Conservation (phyloP, 2,113 vertebrate genomes). For the Arizona elegans region DNA sequence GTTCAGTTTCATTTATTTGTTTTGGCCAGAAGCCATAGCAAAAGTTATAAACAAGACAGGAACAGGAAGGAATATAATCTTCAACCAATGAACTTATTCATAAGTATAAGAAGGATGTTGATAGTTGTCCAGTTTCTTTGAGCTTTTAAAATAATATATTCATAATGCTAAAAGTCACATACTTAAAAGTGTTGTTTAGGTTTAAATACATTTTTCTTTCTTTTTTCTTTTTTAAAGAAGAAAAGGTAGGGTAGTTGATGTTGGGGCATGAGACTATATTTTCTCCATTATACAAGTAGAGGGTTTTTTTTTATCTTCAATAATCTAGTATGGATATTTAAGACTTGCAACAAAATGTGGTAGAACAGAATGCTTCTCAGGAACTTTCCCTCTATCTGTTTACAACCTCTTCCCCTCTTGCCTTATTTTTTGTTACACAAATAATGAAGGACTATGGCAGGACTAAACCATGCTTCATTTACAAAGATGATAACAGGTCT, state of each 20-base stretch:
- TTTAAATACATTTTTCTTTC: not conserved
- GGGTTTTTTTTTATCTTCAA: not conserved
- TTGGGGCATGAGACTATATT: not conserved
- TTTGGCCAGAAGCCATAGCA: not conserved
- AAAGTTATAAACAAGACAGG: not conserved
- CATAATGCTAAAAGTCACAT: not conserved
- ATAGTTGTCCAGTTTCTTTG: not conserved
- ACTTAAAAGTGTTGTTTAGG: not conserved
- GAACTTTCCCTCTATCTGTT: not conserved
- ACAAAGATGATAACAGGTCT: not conserved
- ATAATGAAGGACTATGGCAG: not conserved
- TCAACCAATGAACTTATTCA: not conserved
- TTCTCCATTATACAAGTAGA: not conserved
- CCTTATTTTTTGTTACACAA: not conserved
- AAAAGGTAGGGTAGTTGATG: not conserved
- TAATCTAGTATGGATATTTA: not conserved
- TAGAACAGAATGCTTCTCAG: not conserved
- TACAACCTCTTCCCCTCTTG: not conserved
- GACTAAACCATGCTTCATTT: not conserved
- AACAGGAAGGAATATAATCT: not conserved
- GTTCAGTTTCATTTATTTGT: not conserved
- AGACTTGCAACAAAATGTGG: not conserved
- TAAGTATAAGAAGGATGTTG: not conserved
- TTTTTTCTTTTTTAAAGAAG: not conserved
- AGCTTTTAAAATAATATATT: not conserved